Conservation (phyloP, 2,797 vertebrate species). For the Pantherophis vulpinus region DNA sequence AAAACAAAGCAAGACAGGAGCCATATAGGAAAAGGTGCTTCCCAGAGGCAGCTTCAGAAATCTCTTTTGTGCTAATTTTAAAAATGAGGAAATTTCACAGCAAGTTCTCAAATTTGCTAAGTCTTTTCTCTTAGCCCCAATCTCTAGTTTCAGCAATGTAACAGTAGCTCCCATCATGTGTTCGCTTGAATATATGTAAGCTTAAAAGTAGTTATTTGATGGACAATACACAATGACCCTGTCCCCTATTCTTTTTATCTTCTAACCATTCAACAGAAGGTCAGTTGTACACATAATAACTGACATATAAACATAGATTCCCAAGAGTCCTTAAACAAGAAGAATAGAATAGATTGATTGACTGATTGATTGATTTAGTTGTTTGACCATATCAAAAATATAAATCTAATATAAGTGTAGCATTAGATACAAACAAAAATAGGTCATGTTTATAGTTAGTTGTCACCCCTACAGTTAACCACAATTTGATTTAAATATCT, state of each 20-base stretch:
- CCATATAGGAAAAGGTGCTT: neutral
- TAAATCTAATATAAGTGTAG: neutral
- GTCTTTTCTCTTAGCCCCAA: neutral
- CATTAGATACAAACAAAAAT: neutral
- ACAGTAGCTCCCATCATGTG: neutral
- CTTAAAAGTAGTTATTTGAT: neutral
- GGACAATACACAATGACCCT: neutral
- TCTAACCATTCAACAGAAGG: neutral
- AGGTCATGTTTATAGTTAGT: neutral
- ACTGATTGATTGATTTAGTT: neutral
- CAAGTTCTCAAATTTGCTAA: neutral
- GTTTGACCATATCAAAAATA: neutral
- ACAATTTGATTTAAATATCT: neutral
- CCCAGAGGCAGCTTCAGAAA: neutral
- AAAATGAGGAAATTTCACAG: neutral
- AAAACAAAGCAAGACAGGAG: neutral
- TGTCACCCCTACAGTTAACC: neutral
- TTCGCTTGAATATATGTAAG: neutral
- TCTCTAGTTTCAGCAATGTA: neutral
- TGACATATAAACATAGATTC: neutral
- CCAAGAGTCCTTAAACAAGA: neutral
- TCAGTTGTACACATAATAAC: neutral
- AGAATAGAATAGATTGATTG: neutral
- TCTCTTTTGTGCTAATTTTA: neutral
- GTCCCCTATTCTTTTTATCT: neutral